Percentiles rank a stretch among this genome's conserved stretches.
Evolutionary conservation across 2,888 invertebrate species (phyloP).

Genomic region (Meiosimyza platycephala): DNA sequence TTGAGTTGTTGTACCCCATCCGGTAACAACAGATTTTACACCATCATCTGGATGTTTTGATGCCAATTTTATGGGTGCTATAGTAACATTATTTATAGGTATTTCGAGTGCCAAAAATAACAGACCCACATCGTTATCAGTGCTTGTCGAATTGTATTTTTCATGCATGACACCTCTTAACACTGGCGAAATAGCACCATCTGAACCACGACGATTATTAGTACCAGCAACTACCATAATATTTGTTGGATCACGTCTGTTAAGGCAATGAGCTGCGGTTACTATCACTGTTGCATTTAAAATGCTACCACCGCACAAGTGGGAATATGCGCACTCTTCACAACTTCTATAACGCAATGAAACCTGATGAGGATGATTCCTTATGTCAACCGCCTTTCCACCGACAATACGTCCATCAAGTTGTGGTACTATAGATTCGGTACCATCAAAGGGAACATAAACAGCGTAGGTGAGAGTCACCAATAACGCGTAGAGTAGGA

Average conservation of each 20-base stretch:
- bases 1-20: conserved; percentile 56
- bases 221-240: conserved; percentile 44
- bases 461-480: not conserved
- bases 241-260: conserved; percentile 41
- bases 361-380: conserved; percentile 51
- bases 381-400: conserved; percentile 49
- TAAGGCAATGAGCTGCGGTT: conserved; percentile 62
- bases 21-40: conserved; percentile 49
- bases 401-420: conserved; percentile 56
- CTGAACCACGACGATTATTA: conserved; percentile 58
- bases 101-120: conserved; percentile 50
- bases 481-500: too few species aligned
- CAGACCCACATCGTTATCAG: conserved; percentile 71
- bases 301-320: conserved; percentile 48
- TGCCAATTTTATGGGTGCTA: conserved; percentile 48
- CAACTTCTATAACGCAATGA: conserved; percentile 52
- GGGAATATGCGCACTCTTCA: conserved; percentile 43
- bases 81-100: conserved; percentile 45
- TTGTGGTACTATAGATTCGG: not conserved
- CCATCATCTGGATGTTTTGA: conserved; percentile 45
- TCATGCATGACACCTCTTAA: conserved; percentile 68
- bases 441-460: not conserved
- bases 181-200: conserved; percentile 69
- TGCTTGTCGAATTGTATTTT: conserved; percentile 60
- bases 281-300: conserved; percentile 47